These are phyloP conservation scores for Notodonta dromedarius DNA, from an alignment of 2,888 invertebrate species.

Conservation along the genomic window DNA sequence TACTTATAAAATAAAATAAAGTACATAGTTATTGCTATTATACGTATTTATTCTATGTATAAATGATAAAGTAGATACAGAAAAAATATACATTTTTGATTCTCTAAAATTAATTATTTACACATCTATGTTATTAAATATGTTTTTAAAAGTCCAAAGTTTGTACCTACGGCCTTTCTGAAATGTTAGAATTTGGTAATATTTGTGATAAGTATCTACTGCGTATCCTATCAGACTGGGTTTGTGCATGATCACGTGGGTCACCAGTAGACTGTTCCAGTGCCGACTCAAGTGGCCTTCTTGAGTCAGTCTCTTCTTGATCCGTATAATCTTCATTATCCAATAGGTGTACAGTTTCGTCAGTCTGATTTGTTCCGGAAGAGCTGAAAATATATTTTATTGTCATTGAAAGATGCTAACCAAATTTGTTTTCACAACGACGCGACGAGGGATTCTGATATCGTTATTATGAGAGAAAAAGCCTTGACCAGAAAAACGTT, in stretches of 20 bases:
- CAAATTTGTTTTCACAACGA: neutral
- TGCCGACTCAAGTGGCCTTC: slow-evolving; percentile 39
- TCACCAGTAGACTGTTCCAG: slow-evolving; percentile 37
- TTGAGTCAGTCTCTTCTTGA: slow-evolving; percentile 64
- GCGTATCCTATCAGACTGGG: slow-evolving; percentile 76
- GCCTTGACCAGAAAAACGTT: too few species aligned
- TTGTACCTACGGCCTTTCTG: slow-evolving; percentile 57
- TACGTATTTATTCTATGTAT: neutral
- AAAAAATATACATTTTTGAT: slow-evolving; percentile 6
- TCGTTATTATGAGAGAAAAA: too few species aligned
- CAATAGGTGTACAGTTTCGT: slow-evolving; percentile 72
- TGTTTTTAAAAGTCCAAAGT: neutral
- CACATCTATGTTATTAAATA: slow-evolving; percentile 26
- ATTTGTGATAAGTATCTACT: slow-evolving; percentile 78
- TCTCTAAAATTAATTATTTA: slow-evolving; percentile 23
- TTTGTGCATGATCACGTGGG: slow-evolving; percentile 54
- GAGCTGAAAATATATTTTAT: slow-evolving; percentile 32
- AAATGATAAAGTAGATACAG: neutral
- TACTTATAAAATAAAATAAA: too few species aligned
- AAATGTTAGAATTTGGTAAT: slow-evolving; percentile 70
- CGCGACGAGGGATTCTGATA: neutral
- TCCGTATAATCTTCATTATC: slow-evolving; percentile 66
- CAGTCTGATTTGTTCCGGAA: slow-evolving; percentile 37
- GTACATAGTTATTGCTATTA: neutral
- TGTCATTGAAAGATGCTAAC: neutral